Evolutionary conservation across 2,888 invertebrate species (phyloP), one percentile per base, ranked within the genome.

Genomic region (Tetramorium bicarinatum): DNA sequence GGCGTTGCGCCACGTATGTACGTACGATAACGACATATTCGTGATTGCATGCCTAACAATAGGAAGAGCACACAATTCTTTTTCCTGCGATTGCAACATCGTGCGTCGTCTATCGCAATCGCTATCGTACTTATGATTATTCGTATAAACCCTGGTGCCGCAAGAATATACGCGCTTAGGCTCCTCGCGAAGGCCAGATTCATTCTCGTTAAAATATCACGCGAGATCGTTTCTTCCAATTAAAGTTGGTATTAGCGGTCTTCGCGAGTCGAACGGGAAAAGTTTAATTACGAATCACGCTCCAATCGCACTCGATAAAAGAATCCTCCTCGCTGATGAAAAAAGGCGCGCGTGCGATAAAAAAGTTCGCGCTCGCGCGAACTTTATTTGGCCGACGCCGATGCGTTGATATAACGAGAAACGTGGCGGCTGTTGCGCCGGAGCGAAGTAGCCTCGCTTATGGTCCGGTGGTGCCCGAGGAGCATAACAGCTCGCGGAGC

Each of bases 401-500:
- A 92, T 94, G 94, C 92, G 92, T 92, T 93, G 92, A 94, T 94
- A 93, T 94, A 94, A 93, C 92, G 92, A 94, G 93, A 93, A 93
- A 93, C 92, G 92, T 91, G 89, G 90, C 90, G 91, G 90, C 88
- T 87, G 85, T 89, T 88, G 88, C 90, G 87, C 87, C 80, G 89
- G 88, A 90, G 89, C 90, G 91, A 89, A 89, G 91, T 89, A 91
- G 94, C 94, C 92, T 94, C 92, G 93, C 94, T 93, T 94, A 94
- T 94, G 94, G 94, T 94, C 93, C 93, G 94, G 88, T 94, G 93
- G 94, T 94, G 94, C 94, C 90, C 94, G 93, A 93, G 93, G 92
- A 94, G 94, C 94, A 94, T 94, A 94, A 94, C 94, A 93, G 93
- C 91, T 93, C 93, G 93, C 94, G 93, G 93, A 94, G 93, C 94